These are phyloP conservation scores for Orchesella cincta DNA, from an alignment of 1,140 invertebrate species.

Conservation along the genomic window DNA sequence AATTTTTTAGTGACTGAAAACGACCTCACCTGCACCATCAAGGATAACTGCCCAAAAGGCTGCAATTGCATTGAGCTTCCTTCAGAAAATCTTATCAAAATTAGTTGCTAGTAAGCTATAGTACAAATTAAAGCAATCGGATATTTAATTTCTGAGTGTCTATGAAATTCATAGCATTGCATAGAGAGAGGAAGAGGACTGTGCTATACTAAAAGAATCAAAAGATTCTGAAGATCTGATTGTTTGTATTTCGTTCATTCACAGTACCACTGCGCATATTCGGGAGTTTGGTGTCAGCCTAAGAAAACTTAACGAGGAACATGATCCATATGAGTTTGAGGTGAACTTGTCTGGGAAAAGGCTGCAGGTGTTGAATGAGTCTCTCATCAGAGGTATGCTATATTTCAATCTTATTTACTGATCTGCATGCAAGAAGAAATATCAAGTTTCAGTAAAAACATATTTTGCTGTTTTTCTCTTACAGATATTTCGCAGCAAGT, in stretches of 20 bases:
- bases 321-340: conserved; percentile 29
- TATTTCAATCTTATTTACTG: too few species aligned
- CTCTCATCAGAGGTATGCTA: neutral
- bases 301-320: conserved; percentile 7
- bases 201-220: too few species aligned
- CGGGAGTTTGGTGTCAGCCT: neutral
- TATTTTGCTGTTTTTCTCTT: conserved; percentile 24
- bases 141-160: too few species aligned
- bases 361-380: neutral
- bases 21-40: conserved; percentile 38
- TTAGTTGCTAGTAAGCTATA: conserved; percentile 7
- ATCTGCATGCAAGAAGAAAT: neutral
- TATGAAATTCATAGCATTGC: too few species aligned
- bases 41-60: conserved; percentile 37
- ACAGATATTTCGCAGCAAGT: conserved; percentile 37
- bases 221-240: too few species aligned
- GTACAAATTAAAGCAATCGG: too few species aligned
- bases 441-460: neutral
- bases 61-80: conserved; percentile 43
- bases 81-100: conserved; percentile 32
- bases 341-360: neutral
- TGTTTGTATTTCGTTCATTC: too few species aligned
- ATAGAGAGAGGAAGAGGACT: too few species aligned
- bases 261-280: neutral
- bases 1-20: conserved; percentile 32